Base-by-base conservation (phyloP, 2,797 vertebrate species). In the Oreonectes daqikongensis region DNA sequence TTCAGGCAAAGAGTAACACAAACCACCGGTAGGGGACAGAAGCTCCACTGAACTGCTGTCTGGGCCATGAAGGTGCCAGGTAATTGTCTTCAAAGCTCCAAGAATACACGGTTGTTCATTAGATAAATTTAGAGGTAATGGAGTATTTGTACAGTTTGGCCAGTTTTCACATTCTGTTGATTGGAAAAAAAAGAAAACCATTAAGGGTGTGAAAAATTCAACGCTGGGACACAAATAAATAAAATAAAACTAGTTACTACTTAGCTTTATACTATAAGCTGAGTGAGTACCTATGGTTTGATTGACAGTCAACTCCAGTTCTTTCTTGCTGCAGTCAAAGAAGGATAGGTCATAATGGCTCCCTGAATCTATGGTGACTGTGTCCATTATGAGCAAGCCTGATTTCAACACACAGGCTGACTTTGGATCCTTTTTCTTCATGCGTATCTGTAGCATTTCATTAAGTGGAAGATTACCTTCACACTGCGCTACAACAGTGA, bases 61-160 rank as follows among this genome's bases (percentile, higher is more conserved):
- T 0, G 92, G 87, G 24, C 92, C 89, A 2, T 85, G 85, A 6
- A 98, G 81, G 69, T 84, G 90, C 96, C 96, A 98, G 48, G 88
- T 91, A 71, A 94, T 88, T 2, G 65, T 89, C 1, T 88, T 88
- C 46, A 96, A 85, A 10, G 78, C 80, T 42, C 93, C 82, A 0
- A 93, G 93, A 57, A 98, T 87, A 11, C 86, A 90, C 11, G 79
- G 32, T 3, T 95, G 48, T 82, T 77, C 90, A 57, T 0, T 2
- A 0, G 0, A 94, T 94, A 69, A 95, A 0, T 0, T 69, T 74
- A 98, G 90, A 1, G 22, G 11, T 72, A 90, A 70, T 3, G 72
- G n/a, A 48, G 9, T 82, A 80, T 67, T 84, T 0, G 83, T 82
- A 78, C 95, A 96, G 59, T 86, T 77, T 71, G 12, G 79, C 22